Percentiles rank a stretch among this genome's conserved stretches.
Conservation (phyloP, 2,113 vertebrate species). For the Herpetotheres cachinnans region DNA sequence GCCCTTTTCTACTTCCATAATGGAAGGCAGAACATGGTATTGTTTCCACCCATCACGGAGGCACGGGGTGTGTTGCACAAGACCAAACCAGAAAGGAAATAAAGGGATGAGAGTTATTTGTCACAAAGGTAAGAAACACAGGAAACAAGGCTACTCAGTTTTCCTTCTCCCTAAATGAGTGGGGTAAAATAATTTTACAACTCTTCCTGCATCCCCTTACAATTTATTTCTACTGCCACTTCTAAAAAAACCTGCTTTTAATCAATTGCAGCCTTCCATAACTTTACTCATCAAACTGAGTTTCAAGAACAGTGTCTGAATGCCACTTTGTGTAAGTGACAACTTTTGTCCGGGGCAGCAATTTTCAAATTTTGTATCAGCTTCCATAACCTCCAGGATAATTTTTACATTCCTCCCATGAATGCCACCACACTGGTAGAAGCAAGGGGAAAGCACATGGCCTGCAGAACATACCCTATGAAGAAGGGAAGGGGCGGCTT, state of each 20-base stretch:
- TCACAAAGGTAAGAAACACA: not conserved
- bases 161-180: not conserved
- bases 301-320: not conserved
- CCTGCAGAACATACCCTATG: fast-evolving
- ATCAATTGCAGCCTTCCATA: not conserved
- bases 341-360: not conserved
- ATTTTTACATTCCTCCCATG: not conserved
- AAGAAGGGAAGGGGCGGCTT: not conserved
- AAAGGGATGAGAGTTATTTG: not conserved
- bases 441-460: not conserved
- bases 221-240: not conserved
- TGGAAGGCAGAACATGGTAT: not conserved
- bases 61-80: not conserved
- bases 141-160: not conserved
- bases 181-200: not conserved
- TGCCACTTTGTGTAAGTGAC: not conserved
- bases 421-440: not conserved
- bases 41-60: not conserved
- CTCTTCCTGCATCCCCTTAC: not conserved
- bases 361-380: not conserved
- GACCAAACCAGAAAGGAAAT: not conserved
- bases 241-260: not conserved
- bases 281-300: not conserved
- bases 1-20: not conserved
- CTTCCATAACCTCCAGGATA: not conserved